Percentiles rank a stretch among this genome's conserved stretches.
These are phyloP conservation scores for Mesopsocus fuscifrons DNA, from an alignment of 2,888 invertebrate genomes.

Conservation along the genomic window DNA sequence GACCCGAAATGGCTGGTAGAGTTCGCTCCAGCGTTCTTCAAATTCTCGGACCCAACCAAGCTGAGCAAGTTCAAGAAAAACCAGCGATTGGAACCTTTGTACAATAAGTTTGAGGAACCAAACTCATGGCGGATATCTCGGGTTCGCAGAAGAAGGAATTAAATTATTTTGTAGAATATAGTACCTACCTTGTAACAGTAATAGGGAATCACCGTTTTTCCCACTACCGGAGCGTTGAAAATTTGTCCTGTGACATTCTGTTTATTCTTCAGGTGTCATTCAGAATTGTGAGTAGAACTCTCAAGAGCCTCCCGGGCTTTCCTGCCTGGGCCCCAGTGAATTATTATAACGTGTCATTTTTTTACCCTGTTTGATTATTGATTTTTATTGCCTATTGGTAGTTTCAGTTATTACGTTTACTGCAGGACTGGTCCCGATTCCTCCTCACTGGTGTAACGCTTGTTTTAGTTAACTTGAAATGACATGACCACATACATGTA, in stretches of 20 bases:
- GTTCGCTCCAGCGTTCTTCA: constrained; percentile 97
- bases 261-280: not conserved
- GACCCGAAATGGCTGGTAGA: constrained; percentile 98
- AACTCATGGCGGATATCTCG: constrained; percentile 98
- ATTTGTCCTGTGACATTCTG: too few relatives aligned
- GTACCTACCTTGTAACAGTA: not conserved
- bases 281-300: too few relatives aligned
- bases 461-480: too few relatives aligned
- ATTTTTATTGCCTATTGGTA: too few relatives aligned
- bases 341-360: too few relatives aligned
- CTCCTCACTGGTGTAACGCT: too few relatives aligned
- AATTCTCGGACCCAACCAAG: constrained; percentile 96
- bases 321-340: too few relatives aligned
- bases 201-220: not conserved
- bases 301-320: too few relatives aligned
- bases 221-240: not conserved
- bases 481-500: too few relatives aligned
- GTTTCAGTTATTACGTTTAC: too few relatives aligned
- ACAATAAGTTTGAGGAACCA: constrained; percentile 98
- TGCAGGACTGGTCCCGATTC: too few relatives aligned
- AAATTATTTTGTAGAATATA: constrained; percentile 20
- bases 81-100: constrained; percentile 90
- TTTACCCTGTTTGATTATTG: too few relatives aligned
- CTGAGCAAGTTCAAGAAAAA: constrained; percentile 98
- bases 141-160: constrained; percentile 73